phyloP scores from a whole-genome alignment of 1,140 invertebrate genomes.

The Drosophila obscura region DNA sequence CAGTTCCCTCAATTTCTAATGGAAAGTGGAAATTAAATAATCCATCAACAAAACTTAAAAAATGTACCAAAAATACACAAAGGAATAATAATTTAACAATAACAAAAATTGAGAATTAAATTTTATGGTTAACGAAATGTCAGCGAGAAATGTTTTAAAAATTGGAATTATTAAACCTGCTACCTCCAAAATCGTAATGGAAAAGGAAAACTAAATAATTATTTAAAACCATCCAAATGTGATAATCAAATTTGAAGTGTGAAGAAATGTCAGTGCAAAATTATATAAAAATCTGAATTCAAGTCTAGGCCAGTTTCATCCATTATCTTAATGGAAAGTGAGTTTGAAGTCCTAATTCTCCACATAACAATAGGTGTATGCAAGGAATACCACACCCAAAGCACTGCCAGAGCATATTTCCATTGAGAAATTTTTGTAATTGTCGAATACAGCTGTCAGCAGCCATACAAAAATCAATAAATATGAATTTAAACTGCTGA shows the following conservation, averaged over 20 bases:
- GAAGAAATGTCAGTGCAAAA: no score
- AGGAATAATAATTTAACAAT: no score
- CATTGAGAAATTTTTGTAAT: constrained; percentile 17
- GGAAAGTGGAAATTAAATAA: not conserved
- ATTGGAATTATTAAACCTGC: no score
- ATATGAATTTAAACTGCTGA: constrained; percentile 53
- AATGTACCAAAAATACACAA: no score
- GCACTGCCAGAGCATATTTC: not conserved
- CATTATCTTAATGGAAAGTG: not conserved
- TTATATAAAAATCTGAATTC: no score
- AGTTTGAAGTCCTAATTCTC: not conserved
- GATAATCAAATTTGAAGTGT: no score
- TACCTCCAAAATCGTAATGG: no score
- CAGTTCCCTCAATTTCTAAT: constrained; percentile 8
- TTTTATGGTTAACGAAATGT: no score
- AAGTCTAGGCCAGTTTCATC: no score
- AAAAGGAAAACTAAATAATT: no score
- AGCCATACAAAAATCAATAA: constrained; percentile 36
- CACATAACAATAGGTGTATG: not conserved
- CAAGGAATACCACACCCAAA: constrained; percentile 33
- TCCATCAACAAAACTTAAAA: not conserved
- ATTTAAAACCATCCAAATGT: not conserved
- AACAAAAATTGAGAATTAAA: no score
- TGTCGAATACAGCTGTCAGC: constrained; percentile 27
- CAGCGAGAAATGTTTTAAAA: no score